Conservation (phyloP, 2,113 vertebrate genomes). For the Phylloscopus whistleri region DNA sequence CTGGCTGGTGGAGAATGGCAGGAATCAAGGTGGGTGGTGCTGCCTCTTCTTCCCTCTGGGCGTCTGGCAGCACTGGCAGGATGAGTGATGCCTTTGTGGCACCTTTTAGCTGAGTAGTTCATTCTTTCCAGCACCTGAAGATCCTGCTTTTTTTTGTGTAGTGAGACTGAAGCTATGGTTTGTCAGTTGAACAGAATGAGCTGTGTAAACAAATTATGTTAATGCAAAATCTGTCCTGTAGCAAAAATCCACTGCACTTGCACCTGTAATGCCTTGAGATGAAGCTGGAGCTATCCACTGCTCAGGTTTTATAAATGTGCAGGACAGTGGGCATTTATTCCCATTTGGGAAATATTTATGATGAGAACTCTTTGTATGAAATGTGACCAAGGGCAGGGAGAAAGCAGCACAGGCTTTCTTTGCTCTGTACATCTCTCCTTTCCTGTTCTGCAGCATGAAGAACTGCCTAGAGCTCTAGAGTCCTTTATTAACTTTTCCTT, state of each 20-base stretch:
- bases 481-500: background rate
- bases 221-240: background rate
- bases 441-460: background rate
- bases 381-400: background rate
- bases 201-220: background rate
- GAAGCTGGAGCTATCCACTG: background rate
- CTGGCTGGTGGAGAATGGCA: constrained; percentile 95
- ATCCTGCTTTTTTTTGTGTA: background rate
- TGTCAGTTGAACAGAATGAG: background rate
- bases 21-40: constrained; percentile 86
- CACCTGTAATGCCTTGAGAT: background rate
- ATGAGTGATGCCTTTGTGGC: background rate
- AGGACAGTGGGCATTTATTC: background rate
- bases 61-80: background rate
- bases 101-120: background rate
- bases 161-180: background rate
- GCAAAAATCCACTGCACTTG: background rate
- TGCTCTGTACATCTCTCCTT: background rate
- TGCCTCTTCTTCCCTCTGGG: background rate
- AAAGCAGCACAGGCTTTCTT: background rate
- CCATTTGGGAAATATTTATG: background rate
- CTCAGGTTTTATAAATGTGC: background rate
- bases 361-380: background rate
- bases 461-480: background rate
- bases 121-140: background rate